A percentile compares a stretch with the other conserved stretches of the same genome.
Evolutionary conservation across 2,888 invertebrate species (phyloP).

Genomic region (Doris montereyensis): DNA sequence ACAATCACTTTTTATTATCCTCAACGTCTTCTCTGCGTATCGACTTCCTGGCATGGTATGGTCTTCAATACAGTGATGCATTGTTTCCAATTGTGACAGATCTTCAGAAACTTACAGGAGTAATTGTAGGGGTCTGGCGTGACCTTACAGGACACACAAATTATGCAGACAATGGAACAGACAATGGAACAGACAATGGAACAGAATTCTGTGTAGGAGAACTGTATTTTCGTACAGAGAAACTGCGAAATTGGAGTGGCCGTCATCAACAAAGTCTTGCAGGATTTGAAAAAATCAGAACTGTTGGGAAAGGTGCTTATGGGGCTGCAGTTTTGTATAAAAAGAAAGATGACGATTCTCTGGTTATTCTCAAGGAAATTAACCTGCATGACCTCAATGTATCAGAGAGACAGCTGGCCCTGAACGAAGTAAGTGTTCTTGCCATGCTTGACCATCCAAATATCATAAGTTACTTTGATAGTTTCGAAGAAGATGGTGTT

Average conservation of each 20-base stretch:
- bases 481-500: slow-evolving; percentile 81
- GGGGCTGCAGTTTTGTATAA: slow-evolving; percentile 82
- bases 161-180: too few relatives aligned
- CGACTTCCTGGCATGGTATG: slow-evolving; percentile 35
- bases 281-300: slow-evolving; percentile 78
- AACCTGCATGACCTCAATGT: slow-evolving; percentile 81
- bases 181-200: slow-evolving; percentile 38
- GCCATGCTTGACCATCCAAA: slow-evolving; percentile 83
- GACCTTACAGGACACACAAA: slow-evolving; percentile 47
- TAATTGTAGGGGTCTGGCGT: slow-evolving; percentile 45
- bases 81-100: slow-evolving; percentile 30
- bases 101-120: slow-evolving; percentile 35
- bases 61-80: slow-evolving; percentile 35
- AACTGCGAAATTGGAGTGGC: slow-evolving; percentile 66
- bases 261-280: slow-evolving; percentile 66
- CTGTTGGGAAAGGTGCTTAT: slow-evolving; percentile 82
- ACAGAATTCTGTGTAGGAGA: slow-evolving; percentile 51
- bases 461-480: slow-evolving; percentile 83
- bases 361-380: slow-evolving; percentile 84
- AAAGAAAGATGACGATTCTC: slow-evolving; percentile 78
- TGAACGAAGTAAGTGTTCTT: slow-evolving; percentile 79
- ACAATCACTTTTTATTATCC: slow-evolving; percentile 27
- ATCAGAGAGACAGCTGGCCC: slow-evolving; percentile 79
- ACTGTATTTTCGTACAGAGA: slow-evolving; percentile 69
- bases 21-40: slow-evolving; percentile 1